Percentiles rank a stretch among this genome's conserved stretches.
Conservation (phyloP, 1,140 invertebrate species). For the Portunus trituberculatus region DNA sequence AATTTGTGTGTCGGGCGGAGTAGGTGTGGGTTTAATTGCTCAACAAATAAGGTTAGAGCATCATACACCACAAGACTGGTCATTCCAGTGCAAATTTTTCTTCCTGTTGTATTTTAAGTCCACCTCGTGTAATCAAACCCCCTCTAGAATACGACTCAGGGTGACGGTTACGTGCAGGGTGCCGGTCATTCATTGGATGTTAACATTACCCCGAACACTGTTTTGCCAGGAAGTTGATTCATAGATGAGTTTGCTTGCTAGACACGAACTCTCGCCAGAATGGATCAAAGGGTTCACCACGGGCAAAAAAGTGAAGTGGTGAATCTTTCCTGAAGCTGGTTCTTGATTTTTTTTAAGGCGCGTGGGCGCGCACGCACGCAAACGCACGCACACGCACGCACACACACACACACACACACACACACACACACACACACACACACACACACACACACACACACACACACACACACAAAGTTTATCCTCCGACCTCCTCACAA, state of each 20-base stretch:
- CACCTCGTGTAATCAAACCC: no score
- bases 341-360: not conserved
- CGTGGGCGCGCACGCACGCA: no score
- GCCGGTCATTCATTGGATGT: no score
- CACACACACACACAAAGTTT: not conserved
- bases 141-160: no score
- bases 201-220: not conserved
- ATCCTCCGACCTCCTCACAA: no score
- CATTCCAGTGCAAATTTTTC: no score
- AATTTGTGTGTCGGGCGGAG: not conserved
- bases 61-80: no score
- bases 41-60: no score
- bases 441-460: not conserved
- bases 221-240: not conserved
- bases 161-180: no score
- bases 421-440: not conserved
- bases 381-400: not conserved
- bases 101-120: no score
- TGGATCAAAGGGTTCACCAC: not conserved
- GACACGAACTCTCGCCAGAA: not conserved
- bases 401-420: conserved; percentile 11
- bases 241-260: not conserved
- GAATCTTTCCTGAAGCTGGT: no score
- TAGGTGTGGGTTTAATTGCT: no score
- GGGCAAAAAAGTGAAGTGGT: not conserved